Conservation (phyloP, 2,888 invertebrate genomes). For the Allolobophora icterica region DNA sequence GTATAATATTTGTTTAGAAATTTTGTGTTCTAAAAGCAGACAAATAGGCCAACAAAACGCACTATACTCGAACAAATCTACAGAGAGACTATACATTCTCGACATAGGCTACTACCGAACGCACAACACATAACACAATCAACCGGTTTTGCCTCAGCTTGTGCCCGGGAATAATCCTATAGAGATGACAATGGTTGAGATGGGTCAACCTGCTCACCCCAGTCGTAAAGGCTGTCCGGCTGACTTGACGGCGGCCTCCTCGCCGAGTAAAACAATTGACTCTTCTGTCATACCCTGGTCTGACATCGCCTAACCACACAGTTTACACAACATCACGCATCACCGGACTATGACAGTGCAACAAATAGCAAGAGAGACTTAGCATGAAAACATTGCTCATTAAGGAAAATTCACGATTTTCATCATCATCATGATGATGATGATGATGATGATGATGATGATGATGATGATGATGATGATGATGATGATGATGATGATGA, state of each 20-base stretch:
- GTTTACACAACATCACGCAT: not conserved
- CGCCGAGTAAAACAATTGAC: conserved; percentile 89
- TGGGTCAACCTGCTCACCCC: conserved; percentile 73
- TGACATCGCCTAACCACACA: conserved; percentile 76
- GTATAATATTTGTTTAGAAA: not conserved
- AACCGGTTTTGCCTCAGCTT: no score
- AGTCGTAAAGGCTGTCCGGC: conserved; percentile 96
- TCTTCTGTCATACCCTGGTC: conserved; percentile 84
- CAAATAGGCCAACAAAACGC: not conserved
- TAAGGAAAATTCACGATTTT: no score
- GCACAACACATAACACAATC: no score
- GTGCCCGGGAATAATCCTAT: not conserved
- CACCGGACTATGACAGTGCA: not conserved
- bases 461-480: no score
- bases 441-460: no score
- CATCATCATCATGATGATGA: no score
- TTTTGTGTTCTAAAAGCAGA: not conserved
- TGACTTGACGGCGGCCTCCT: conserved; percentile 87
- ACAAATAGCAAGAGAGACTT: not conserved
- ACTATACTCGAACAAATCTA: not conserved
- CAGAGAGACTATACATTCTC: not conserved
- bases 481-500: no score
- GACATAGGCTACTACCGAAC: not conserved
- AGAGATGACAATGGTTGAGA: not conserved
- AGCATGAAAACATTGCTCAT: not conserved